Base-by-base conservation (phyloP, 1,140 invertebrate species). In the Dreissena rostriformis region DNA sequence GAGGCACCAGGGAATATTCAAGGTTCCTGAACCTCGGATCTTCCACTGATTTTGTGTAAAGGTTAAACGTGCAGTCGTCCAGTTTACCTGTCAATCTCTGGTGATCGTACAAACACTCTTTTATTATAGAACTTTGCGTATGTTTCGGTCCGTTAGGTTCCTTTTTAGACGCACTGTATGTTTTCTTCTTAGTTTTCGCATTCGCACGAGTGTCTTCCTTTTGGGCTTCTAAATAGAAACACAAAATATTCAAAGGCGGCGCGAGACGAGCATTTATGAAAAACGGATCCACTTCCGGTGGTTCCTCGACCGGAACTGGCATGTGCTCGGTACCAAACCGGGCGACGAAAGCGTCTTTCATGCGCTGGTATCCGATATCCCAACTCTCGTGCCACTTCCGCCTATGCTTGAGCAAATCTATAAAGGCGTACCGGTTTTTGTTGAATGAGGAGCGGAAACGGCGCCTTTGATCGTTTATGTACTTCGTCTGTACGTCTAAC, bases 401-500 rank as follows among this genome's bases (percentile, higher is more conserved):
- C 53, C 71, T 53, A 17, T 63, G 53, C 14, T 66, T 81, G 12
- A 72, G 57, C 14, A 6, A 28, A 61, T 81, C 79, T 26, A 65
- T 63, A 22, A 81, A 72, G 6, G 79, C 55, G 28, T 81, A 81
- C 28, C 39, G 66, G 22, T 49, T 53, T 65, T 81, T 81, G 10
- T 55, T 26, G 24, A 49, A 57, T 55, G 55, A 11, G 28, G 49
- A 66, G 8, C 74, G 53, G 2, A 86, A 77, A 53, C 87, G 78
- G n/a, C 85, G 82, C 72, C 87, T 70, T 80, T 91, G 88, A 12
- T 86, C 26, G 53, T 79, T 85, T 10, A 91, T 86, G 57, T 86
- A 82, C 0, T 85, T 86, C 15, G 90, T 55, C 85, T 91, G 88
- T 15, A 88, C 85, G 22, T 91, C 86, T n/a, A 91, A 79, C 78